Percentiles rank a stretch among this genome's conserved stretches.
These are phyloP conservation scores for Neodiprion virginianus DNA, from an alignment of 1,140 invertebrate genomes.

Conservation along the genomic window DNA sequence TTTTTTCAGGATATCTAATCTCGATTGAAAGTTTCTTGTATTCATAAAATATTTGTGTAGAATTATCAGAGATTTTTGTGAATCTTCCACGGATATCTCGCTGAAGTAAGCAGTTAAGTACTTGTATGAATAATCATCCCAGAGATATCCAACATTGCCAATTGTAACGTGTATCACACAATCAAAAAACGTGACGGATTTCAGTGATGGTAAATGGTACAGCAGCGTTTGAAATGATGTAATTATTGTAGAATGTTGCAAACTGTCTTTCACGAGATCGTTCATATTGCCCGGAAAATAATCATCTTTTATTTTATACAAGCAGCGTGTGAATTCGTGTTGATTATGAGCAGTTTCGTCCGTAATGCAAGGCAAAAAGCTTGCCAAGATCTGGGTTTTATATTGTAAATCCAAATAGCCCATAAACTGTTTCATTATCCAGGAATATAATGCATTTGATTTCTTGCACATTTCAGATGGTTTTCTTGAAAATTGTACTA, in stretches of 20 bases:
- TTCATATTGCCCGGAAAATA: conserved; percentile 3
- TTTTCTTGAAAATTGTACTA: conserved; percentile 38
- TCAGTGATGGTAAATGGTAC: conserved; percentile 43
- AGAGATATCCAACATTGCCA: conserved; percentile 41
- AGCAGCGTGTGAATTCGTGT: conserved; percentile 33
- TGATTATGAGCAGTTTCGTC: conserved; percentile 30
- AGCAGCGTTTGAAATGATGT: conserved; percentile 48
- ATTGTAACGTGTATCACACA: conserved; percentile 40
- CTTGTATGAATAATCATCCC: conserved; percentile 36
- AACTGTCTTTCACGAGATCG: conserved; percentile 15
- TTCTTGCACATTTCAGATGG: conserved; percentile 32
- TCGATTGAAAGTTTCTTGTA: conserved; percentile 14
- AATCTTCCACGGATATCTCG: conserved; percentile 30
- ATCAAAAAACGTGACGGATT: conserved; percentile 44
- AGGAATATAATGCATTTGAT: conserved; percentile 34
- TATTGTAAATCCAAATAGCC: conserved; percentile 31
- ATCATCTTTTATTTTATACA: conserved; percentile 31
- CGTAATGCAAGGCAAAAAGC: conserved; percentile 49
- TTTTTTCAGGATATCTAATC: conserved; percentile 42
- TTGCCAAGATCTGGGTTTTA: conserved; percentile 42
- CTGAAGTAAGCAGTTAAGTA: conserved; percentile 42
- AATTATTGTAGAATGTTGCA: conserved; percentile 32
- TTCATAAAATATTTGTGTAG: conserved; percentile 43
- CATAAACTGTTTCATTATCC: conserved; percentile 46
- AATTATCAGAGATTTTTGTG: conserved; percentile 38